phyloP scores from a whole-genome alignment of 2,113 vertebrate genomes.

The Hippopotamus amphibius region DNA sequence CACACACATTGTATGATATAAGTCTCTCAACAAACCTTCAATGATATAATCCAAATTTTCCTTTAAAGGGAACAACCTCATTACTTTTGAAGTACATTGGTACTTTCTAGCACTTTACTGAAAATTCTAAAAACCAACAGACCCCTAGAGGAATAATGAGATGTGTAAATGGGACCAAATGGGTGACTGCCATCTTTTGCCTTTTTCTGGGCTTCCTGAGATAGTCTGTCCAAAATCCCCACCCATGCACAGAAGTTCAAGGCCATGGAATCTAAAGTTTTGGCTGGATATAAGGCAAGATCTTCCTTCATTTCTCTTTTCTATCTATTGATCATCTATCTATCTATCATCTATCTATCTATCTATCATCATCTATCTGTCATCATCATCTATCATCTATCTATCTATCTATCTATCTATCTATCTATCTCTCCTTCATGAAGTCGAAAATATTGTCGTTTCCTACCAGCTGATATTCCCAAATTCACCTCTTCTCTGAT shows the following conservation, averaged over 20 bases:
- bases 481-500: neutral
- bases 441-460: neutral
- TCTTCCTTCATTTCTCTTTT: neutral
- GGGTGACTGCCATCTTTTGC: neutral
- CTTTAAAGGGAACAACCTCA: neutral
- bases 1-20: neutral
- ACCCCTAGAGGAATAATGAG: neutral
- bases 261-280: neutral
- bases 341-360: neutral
- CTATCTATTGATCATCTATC: neutral
- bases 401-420: neutral
- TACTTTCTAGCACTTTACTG: neutral
- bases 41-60: neutral
- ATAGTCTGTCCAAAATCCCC: neutral
- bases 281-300: neutral
- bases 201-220: neutral
- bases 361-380: neutral
- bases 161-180: neutral
- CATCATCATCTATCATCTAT: too few relatives aligned
- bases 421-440: neutral
- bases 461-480: neutral
- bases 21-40: constrained; percentile 20
- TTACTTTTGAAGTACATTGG: neutral
- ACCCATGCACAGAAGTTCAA: neutral
- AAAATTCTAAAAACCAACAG: neutral